Evolutionary conservation across 1,140 invertebrate genomes (phyloP), one percentile per base, ranked within the genome.

Genomic region (Tribolium madens): DNA sequence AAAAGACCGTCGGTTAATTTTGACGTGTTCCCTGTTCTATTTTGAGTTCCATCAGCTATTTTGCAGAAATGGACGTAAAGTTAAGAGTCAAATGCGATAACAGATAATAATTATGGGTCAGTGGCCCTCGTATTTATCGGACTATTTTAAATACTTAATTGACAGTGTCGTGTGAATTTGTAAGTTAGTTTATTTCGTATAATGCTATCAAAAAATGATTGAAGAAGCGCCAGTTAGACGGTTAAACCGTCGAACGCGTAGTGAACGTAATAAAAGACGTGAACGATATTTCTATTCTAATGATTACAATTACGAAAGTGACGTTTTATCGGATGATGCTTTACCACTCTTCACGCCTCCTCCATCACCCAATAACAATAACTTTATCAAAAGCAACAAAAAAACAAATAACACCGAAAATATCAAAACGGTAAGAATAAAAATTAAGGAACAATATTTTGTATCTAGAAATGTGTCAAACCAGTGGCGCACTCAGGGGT

Each of bases 181-280:
- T 72, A 33, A 4, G 42, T 18, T 26, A 26, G 21, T 21, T 72
- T 52, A 10, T 72, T 26, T 48, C 18, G 26, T 52, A 50, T 50
- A 50, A 52, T 46, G 31, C 36, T 70, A 70, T 53, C 12, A 52
- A 2, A 50, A 76, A 6, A 79, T 79, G 78, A 79, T 79, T 47
- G 78, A 76, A 69, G 78, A 79, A 64, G 73, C 68, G 12, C 77
- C 71, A 64, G 76, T 72, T 36, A 70, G 76, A 36, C 79, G 73
- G 50, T 69, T 76, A 18, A 84, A 78, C 48, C 80, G 83, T 68
- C 78, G 82, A 75, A 82, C 82, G 46, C 80, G 83, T 42, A 69
- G 78, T 50, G 82, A 84, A 77, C 81, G 83, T 71, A 84, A 79
- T n/a, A 83, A 82, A 68, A 77, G 83, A 53, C 78, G 83, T 14